Conservation (phyloP, 2,888 invertebrate genomes). For the Agrotis segetum region DNA sequence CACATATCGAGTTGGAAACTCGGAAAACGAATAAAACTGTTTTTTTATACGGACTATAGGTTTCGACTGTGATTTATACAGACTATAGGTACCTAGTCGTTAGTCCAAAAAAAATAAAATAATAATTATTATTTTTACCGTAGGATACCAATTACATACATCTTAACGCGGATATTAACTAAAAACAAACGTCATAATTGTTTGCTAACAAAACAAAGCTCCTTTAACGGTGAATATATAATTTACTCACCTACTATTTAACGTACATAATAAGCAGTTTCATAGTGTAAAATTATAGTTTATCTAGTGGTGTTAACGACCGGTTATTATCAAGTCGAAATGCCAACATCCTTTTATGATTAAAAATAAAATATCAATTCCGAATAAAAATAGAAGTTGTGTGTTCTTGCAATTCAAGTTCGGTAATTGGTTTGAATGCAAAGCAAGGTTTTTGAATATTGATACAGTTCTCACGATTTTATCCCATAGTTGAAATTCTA, state of each 20-base stretch:
- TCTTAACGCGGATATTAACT: too few relatives aligned
- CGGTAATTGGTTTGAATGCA: not conserved
- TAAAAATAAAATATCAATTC: constrained; percentile 24
- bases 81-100: too few relatives aligned
- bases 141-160: too few relatives aligned
- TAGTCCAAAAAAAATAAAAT: too few relatives aligned
- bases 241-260: constrained; percentile 22
- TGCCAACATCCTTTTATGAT: constrained; percentile 14
- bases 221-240: not conserved
- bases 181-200: constrained; percentile 9
- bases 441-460: not conserved
- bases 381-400: constrained; percentile 2
- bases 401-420: constrained; percentile 3
- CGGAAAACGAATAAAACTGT: too few relatives aligned
- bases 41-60: too few relatives aligned
- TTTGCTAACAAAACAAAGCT: constrained; percentile 19
- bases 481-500: not conserved
- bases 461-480: not conserved
- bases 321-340: constrained; percentile 15
- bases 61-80: too few relatives aligned
- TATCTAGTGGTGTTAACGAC: constrained; percentile 21
- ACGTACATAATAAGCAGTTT: constrained; percentile 34
- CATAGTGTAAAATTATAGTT: constrained; percentile 31
- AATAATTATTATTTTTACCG: too few relatives aligned
- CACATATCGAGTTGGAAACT: too few relatives aligned